Evolutionary conservation across 2,888 invertebrate species (phyloP).

Genomic region (Drosophila ochracea): DNA sequence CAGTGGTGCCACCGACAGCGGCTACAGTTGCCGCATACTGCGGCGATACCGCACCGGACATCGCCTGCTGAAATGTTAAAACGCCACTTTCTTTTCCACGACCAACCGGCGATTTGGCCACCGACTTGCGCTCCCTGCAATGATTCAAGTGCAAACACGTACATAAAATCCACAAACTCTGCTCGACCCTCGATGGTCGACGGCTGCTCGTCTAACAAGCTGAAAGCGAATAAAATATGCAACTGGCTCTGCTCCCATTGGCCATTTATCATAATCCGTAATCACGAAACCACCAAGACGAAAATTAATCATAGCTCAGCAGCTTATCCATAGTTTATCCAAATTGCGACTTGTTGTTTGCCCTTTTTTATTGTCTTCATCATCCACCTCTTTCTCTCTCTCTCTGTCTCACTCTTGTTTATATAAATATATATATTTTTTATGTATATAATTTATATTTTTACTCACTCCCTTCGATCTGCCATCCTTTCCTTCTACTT

Average conservation of each 20-base stretch:
- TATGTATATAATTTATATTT: background rate
- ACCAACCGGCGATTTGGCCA: slow-evolving; percentile 76
- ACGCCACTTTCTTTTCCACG: slow-evolving; percentile 74
- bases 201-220: background rate
- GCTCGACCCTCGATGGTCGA: background rate
- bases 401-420: background rate
- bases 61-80: slow-evolving; percentile 84
- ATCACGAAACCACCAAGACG: background rate
- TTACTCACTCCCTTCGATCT: background rate
- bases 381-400: background rate
- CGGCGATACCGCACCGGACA: slow-evolving; percentile 84
- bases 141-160: slow-evolving; percentile 2
- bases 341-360: background rate
- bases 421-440: background rate
- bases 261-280: background rate
- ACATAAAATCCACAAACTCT: slow-evolving; percentile 12
- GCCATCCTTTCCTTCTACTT: too few species aligned
- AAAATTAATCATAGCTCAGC: background rate
- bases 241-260: background rate
- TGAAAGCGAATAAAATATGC: background rate
- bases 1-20: background rate
- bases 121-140: slow-evolving; percentile 80
- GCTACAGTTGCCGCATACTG: slow-evolving; percentile 62
- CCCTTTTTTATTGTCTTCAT: background rate
- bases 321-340: background rate